Evolutionary conservation across 2,113 vertebrate species (phyloP), one percentile per base, ranked within the genome.

Genomic region (Syngnathoides biaculeatus): DNA sequence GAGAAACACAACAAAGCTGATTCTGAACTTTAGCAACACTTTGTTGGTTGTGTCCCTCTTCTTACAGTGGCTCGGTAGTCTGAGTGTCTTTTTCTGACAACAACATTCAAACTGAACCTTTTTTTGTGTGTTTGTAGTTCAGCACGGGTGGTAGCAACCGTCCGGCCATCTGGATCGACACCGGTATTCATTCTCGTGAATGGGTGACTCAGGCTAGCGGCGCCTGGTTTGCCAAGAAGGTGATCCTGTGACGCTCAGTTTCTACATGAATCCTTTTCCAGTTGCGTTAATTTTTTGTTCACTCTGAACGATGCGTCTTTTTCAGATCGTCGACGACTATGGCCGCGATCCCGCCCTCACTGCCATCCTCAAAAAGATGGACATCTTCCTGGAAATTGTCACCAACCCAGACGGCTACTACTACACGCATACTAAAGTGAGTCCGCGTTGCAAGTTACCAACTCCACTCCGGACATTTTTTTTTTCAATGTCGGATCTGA

Each of bases 171-270:
- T 98, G 95, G 96, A 74, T 98, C 0, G 95, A 96, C 87, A 93
- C 91, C 0, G 95, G 96, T 8, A 98, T 95, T 83, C 96, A 98
- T 67, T 88, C 96, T 0, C 92, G 95, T 43, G 96, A 98, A 73
- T 97, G 95, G 95, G 89, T 97, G 84, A 95, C 94, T 30, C 95
- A 93, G 3, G 96, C 96, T 80, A 95, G 92, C 0, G 93, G 94
- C 0, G 65, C 93, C 76, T 98, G 95, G 95, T 93, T 81, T 0
- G 94, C 95, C 69, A 95, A 94, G 74, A 93, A 97, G 95, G 96
- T 97, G 64, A 9, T 59, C 13, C 4, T 19, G 42, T 14, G 53
- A 20, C 4, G 11, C 39, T 22, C n/a, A 20, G 64, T 1, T 24
- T 52, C 3, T 3, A 20, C 12, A 17, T 59, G n/a, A 38, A 3